Evolutionary conservation across 92 coral and sea anemone genomes (phyloP).

Genomic region (Phenganax subtilis): DNA sequence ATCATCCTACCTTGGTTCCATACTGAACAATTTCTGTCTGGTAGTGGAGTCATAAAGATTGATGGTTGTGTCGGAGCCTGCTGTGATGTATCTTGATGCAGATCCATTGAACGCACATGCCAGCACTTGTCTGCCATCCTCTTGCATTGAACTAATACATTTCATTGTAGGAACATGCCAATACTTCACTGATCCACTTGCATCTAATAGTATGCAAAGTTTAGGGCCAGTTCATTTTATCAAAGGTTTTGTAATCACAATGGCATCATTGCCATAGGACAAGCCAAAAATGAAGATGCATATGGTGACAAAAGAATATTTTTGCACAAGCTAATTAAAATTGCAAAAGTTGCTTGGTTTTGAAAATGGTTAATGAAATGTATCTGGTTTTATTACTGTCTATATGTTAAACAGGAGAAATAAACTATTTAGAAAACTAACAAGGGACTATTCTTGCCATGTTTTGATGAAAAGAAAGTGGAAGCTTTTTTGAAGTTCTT

Average conservation of each 20-base stretch:
- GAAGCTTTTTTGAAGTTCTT: too few species aligned
- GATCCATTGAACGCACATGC: constrained; percentile 82
- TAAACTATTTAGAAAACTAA: neutral
- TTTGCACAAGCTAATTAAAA: too few species aligned
- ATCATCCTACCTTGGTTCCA: constrained; percentile 62
- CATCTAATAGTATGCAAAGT: constrained; percentile 54
- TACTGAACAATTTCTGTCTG: constrained; percentile 58
- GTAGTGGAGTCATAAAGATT: constrained; percentile 86
- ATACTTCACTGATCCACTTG: constrained; percentile 77
- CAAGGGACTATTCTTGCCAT: too few species aligned
- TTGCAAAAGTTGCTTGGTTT: too few species aligned
- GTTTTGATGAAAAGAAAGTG: too few species aligned
- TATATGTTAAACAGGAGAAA: neutral
- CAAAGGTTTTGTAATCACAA: too few species aligned
- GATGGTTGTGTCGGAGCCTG: constrained; percentile 76
- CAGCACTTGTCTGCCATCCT: constrained; percentile 68
- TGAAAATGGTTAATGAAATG: too few species aligned
- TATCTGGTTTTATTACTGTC: too few species aligned
- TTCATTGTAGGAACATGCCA: constrained; percentile 89
- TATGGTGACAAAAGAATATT: too few species aligned
- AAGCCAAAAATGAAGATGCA: too few species aligned
- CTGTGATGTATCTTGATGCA: constrained; percentile 73
- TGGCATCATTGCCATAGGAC: too few species aligned
- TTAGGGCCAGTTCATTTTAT: too few species aligned
- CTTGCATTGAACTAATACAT: constrained; percentile 64